Base-by-base conservation (phyloP, 2,797 vertebrate species). In the Chromis chromis region DNA sequence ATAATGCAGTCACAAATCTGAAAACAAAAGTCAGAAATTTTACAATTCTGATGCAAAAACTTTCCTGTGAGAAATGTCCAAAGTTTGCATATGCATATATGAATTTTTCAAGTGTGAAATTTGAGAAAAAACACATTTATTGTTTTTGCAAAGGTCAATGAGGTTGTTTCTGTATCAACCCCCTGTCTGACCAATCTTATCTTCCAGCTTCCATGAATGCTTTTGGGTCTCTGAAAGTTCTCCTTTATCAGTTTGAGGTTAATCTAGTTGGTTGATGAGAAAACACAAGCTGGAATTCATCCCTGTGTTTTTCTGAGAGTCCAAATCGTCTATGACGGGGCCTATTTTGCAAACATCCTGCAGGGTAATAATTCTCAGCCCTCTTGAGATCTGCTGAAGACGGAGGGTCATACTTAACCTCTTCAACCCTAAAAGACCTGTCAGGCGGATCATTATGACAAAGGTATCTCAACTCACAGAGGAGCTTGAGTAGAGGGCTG, bases 251-350 rank as follows among this genome's bases (percentile, higher is more conserved):
- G 55, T 27, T 46, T 1, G 0, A 59, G 17, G 59, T 64, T 59
- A 73, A 79, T 80, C 54, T 78, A 2, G 2, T 36, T 19, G 48
- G 48, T 39, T 53, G 31, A 86, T 82, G 72, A 70, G 74, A 78
- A 74, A 78, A 64, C 78, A 71, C 16, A 0, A 46, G 44, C 49
- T 77, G 70, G 57, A 82, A 70, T 82, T 70, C 70, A 67, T 78
- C 54, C 24, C 19, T 52, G 58, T 82, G 58, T 82, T 82, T 75
- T 74, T 57, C 65, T 64, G 52, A 61, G 60, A 74, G 62, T 39
- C 55, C 55, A 62, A 83, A 78, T 82, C 77, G 70, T 70, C 62
- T 81, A 72, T 83, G 77, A 82, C 74, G 14, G 79, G 61, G 55
- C 17, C 70, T 40, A 46, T 82, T 84, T 83, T 81, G 68, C 62